Conservation (phyloP, 1,140 invertebrate species). For the Homarus americanus region DNA sequence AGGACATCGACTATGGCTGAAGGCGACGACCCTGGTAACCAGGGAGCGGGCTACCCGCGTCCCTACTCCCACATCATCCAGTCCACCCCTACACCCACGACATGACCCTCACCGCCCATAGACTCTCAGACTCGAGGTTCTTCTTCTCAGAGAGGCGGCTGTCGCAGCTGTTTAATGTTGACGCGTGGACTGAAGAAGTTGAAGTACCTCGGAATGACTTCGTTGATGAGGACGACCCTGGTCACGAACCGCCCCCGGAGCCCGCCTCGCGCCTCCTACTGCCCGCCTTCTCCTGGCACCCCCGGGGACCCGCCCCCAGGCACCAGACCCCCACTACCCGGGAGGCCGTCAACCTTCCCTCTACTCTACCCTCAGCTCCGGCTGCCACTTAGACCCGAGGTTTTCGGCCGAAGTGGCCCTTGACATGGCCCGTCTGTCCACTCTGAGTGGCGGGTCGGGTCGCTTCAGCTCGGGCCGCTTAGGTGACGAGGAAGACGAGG, state of each 20-base stretch:
- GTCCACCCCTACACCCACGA: constrained; percentile 41
- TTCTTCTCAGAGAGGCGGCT: constrained; percentile 79
- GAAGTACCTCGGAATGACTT: constrained; percentile 63
- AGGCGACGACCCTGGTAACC: constrained; percentile 41
- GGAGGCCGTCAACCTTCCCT: constrained; percentile 38
- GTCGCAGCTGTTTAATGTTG: constrained; percentile 87
- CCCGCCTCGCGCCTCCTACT: constrained; percentile 76
- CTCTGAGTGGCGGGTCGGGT: constrained; percentile 63
- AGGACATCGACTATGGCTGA: constrained; percentile 48
- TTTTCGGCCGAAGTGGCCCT: constrained; percentile 71
- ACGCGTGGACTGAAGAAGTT: constrained; percentile 78
- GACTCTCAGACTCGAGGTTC: constrained; percentile 63
- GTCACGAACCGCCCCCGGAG: constrained; percentile 75
- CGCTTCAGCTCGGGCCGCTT: constrained; percentile 60
- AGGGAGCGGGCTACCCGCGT: constrained; percentile 49
- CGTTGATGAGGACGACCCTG: constrained; percentile 70
- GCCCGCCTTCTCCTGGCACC: constrained; percentile 74
- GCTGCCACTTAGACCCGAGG: constrained; percentile 59
- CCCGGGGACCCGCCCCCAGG: constrained; percentile 79
- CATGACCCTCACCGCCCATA: constrained; percentile 38
- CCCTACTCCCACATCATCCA: constrained; percentile 51
- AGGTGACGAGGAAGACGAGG: constrained; percentile 51
- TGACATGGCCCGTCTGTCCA: constrained; percentile 72
- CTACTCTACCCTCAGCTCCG: constrained; percentile 62
- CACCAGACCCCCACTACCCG: constrained; percentile 80